Conservation (phyloP, 2,113 vertebrate species). For the Azemiops feae region DNA sequence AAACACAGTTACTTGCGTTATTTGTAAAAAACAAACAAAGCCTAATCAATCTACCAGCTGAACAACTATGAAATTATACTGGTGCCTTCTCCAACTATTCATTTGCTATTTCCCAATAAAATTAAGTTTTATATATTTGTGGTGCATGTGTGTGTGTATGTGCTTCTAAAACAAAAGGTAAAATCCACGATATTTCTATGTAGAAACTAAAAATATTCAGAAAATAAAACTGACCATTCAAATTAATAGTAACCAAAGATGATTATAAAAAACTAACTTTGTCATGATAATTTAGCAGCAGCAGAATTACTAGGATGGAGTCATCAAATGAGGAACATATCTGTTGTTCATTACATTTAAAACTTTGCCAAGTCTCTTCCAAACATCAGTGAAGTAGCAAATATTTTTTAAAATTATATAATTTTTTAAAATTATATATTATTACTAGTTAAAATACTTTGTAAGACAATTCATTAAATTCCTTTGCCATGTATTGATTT, state of each 20-base stretch:
- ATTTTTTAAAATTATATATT: background rate
- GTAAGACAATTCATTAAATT: background rate
- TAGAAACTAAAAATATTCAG: background rate
- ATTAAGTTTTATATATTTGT: background rate
- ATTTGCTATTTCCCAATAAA: background rate
- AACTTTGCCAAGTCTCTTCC: background rate
- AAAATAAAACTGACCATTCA: background rate
- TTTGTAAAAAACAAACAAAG: background rate
- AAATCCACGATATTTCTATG: background rate
- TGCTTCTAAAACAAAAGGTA: background rate
- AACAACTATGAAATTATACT: background rate
- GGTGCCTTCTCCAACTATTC: background rate
- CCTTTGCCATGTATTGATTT: background rate
- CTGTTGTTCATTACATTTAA: background rate
- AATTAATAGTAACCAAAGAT: background rate
- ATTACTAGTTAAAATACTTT: background rate
- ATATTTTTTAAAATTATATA: background rate
- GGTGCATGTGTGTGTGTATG: background rate
- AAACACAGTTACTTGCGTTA: background rate
- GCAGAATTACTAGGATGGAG: background rate
- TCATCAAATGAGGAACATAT: background rate
- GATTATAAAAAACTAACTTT: background rate
- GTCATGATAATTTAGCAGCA: background rate
- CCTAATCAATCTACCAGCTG: background rate
- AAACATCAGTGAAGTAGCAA: background rate